Percentiles rank a stretch among this genome's conserved stretches.
phyloP scores from a whole-genome alignment of 2,797 vertebrate genomes.

The Tokudaia tokunoshimensis region DNA sequence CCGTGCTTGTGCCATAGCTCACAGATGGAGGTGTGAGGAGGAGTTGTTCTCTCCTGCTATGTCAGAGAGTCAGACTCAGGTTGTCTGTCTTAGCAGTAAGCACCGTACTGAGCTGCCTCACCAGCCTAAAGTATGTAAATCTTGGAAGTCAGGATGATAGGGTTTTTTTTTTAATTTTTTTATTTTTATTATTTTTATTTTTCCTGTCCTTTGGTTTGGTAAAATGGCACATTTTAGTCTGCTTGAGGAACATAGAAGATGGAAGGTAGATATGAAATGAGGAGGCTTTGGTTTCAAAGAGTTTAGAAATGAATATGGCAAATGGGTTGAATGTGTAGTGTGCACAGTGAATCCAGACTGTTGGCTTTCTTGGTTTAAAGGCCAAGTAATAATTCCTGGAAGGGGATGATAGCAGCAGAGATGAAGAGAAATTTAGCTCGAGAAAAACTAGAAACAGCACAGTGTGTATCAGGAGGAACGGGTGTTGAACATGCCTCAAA shows the following conservation, averaged over 20 bases:
- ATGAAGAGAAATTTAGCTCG: neutral
- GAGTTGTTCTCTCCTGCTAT: neutral
- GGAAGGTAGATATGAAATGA: neutral
- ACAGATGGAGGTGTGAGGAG: neutral
- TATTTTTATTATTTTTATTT: neutral
- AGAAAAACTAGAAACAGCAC: neutral
- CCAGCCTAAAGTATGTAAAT: neutral
- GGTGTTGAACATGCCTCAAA: neutral
- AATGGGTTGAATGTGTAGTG: neutral
- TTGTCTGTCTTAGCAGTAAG: neutral
- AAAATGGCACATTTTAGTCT: neutral
- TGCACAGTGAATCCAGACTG: neutral
- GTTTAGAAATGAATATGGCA: neutral
- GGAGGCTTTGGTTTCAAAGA: constrained; percentile 9
- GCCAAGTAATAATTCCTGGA: neutral
- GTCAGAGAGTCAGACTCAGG: too few species aligned
- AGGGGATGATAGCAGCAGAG: neutral
- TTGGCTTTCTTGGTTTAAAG: neutral
- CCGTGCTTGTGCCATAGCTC: neutral
- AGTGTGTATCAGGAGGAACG: neutral
- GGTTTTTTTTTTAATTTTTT: neutral
- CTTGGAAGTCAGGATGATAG: neutral
- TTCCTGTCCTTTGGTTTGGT: neutral
- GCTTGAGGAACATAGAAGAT: neutral
- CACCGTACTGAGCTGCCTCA: neutral